A percentile compares a stretch with the other conserved stretches of the same genome.
Evolutionary conservation across 1,140 invertebrate species (phyloP).

Genomic region (Zaprionus africanus): DNA sequence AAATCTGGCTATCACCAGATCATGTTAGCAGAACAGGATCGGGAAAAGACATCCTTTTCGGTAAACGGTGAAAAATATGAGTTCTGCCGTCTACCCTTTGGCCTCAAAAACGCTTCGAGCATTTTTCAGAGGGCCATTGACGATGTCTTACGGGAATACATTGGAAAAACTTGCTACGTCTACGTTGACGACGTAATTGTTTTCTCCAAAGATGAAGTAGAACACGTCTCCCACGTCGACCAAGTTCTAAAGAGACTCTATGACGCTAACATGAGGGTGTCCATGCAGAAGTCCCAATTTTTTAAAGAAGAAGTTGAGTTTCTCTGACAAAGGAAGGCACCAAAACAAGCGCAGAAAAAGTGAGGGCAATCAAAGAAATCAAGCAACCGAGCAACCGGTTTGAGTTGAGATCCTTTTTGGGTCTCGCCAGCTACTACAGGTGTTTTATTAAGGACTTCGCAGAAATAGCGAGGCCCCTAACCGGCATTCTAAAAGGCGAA

Average conservation of each 20-base stretch:
- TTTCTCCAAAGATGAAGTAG: not conserved
- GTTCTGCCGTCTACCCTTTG: not conserved
- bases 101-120: not conserved
- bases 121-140: not conserved
- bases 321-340: not conserved
- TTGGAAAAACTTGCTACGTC: not conserved
- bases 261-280: not conserved
- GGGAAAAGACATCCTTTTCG: not conserved
- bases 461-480: not conserved
- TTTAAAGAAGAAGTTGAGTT: constrained; percentile 16
- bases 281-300: not conserved
- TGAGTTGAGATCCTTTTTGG: not conserved
- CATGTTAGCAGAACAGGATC: not conserved
- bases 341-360: constrained; percentile 15
- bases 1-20: not conserved
- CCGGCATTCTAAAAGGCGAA: too few relatives aligned
- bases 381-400: not conserved
- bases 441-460: not conserved
- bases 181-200: not conserved
- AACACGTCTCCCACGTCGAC: not conserved
- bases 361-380: constrained; percentile 22
- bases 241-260: not conserved
- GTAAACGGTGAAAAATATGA: not conserved
- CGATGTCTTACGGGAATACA: not conserved
- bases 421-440: not conserved